These are phyloP conservation scores for Sarcophaga carnaria DNA, from an alignment of 2,888 invertebrate genomes.

Conservation along the genomic window DNA sequence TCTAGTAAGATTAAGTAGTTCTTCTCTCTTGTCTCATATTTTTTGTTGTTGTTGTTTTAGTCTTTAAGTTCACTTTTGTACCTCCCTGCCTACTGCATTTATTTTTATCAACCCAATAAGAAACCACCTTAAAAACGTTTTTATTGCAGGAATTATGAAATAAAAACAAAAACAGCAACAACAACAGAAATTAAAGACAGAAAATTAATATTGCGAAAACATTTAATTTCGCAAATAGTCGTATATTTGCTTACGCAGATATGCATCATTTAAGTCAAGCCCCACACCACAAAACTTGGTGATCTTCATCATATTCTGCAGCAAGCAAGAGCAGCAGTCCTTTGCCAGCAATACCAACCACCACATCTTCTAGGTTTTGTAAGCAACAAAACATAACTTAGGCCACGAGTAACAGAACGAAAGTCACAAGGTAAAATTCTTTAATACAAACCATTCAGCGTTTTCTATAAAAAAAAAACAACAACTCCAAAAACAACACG, in stretches of 20 bases:
- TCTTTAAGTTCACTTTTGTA: background rate
- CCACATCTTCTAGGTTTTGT: conserved; percentile 1
- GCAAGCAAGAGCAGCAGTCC: background rate
- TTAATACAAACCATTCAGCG: conserved; percentile 66
- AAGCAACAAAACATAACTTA: background rate
- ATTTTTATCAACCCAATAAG: conserved; percentile 19
- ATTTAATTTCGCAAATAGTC: conserved; percentile 65
- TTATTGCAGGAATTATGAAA: conserved; percentile 35
- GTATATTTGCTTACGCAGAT: conserved; percentile 68
- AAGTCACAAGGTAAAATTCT: conserved; percentile 67
- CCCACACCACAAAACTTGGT: conserved; percentile 48
- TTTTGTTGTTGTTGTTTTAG: too few species aligned
- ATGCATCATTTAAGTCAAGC: conserved; percentile 62
- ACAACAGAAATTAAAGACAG: conserved; percentile 5
- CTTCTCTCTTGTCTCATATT: background rate
- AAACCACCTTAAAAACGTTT: conserved; percentile 40
- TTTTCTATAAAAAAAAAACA: conserved; percentile 40
- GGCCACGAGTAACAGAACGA: conserved; percentile 37
- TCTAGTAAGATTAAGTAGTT: conserved; percentile 18
- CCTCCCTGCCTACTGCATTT: conserved; percentile 46
- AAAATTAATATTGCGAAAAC: conserved; percentile 67
- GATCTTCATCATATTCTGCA: conserved; percentile 53
- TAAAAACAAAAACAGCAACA: background rate
- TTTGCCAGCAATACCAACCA: background rate
- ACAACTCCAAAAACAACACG: background rate